These are phyloP conservation scores for Cladopsammia gracilis DNA, from an alignment of 64 coral and sea anemone genomes.

Conservation along the genomic window DNA sequence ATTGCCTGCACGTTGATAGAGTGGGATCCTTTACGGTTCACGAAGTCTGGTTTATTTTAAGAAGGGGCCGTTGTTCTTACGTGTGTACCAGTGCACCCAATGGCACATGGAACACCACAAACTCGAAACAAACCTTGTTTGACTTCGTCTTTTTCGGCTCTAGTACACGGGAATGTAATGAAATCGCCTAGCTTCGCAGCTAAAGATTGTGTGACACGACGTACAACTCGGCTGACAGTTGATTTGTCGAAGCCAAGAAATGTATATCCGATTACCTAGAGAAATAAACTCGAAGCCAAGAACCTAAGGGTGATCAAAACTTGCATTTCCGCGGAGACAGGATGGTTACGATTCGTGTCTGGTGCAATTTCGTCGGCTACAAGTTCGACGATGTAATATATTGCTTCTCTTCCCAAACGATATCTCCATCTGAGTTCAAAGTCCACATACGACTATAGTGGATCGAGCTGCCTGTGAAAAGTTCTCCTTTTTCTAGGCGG, in stretches of 20 bases:
- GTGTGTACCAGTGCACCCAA: slow-evolving; percentile 57
- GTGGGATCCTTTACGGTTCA: neutral
- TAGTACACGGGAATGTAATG: slow-evolving; percentile 15
- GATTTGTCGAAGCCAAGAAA: slow-evolving; percentile 45
- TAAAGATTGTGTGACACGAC: slow-evolving; percentile 29
- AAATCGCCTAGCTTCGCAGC: slow-evolving; percentile 16
- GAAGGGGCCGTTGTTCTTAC: too few species aligned
- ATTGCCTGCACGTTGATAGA: too few species aligned
- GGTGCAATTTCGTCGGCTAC: neutral
- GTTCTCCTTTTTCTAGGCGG: too few species aligned
- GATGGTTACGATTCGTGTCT: neutral
- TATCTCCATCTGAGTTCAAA: too few species aligned
- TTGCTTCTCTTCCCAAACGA: neutral
- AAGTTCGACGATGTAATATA: neutral
- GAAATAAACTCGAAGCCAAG: slow-evolving; percentile 16
- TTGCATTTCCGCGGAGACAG: neutral
- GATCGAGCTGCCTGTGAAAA: too few species aligned
- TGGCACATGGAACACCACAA: slow-evolving; percentile 25
- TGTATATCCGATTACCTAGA: slow-evolving; percentile 43
- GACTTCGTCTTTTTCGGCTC: slow-evolving; percentile 19
- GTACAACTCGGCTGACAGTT: slow-evolving; percentile 36
- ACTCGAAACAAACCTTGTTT: slow-evolving; percentile 18
- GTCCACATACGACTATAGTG: too few species aligned
- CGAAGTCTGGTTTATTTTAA: too few species aligned
- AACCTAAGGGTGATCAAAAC: neutral